These are phyloP conservation scores for Poeciliopsis prolifica DNA, from an alignment of 2,113 vertebrate species.

Conservation along the genomic window DNA sequence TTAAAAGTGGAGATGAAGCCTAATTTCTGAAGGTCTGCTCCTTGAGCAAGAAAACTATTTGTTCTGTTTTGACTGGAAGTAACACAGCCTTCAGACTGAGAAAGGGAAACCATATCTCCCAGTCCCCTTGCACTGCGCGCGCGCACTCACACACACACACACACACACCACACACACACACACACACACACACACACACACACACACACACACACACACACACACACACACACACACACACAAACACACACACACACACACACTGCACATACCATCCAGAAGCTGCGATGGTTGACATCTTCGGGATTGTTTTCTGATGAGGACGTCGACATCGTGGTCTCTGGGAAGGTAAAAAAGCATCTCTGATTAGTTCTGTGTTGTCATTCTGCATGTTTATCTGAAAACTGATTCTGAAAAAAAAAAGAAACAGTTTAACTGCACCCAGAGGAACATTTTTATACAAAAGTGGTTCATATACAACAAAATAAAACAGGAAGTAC, in stretches of 20 bases:
- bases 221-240: conserved; percentile 13
- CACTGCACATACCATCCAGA: conserved; percentile 79
- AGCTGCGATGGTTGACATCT: conserved; percentile 74
- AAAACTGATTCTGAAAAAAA: neutral
- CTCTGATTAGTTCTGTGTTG: neutral
- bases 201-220: no score
- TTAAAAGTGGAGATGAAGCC: conserved; percentile 28
- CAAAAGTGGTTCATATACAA: no score
- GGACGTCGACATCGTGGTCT: conserved; percentile 72
- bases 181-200: conserved; percentile 3
- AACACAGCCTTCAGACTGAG: neutral
- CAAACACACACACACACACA: neutral
- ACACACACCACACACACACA: conserved; percentile 1
- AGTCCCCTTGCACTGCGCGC: neutral
- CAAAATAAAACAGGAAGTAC: no score
- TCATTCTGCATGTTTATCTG: neutral
- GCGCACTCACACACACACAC: no score
- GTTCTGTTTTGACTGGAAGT: conserved; percentile 36
- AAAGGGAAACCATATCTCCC: neutral
- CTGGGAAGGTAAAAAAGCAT: conserved; percentile 44
- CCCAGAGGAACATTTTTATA: no score
- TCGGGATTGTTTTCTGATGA: conserved; percentile 59
- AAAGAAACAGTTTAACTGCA: no score
- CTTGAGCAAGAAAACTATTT: conserved; percentile 18
- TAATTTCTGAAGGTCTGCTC: conserved; percentile 20